Base-by-base conservation (phyloP, 2,113 vertebrate species). In the Aphyosemion australe region DNA sequence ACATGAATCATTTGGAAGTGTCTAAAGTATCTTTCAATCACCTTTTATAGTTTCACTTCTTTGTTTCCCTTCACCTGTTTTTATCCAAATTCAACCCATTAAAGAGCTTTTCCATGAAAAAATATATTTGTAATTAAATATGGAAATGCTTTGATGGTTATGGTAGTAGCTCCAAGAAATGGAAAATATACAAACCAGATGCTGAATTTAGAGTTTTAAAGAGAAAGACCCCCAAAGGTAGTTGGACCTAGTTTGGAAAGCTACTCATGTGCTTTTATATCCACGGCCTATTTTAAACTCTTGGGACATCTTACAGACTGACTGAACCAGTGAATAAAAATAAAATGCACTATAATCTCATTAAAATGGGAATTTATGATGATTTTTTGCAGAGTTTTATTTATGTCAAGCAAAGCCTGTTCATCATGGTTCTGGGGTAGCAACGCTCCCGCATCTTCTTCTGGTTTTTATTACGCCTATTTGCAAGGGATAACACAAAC, bases 391-490 rank as follows among this genome's bases (percentile, higher is more conserved):
- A 58, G 55, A 58, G 53, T 73, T 49, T 47, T 56, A 74, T 77
- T 64, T 21, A 64, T 69, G 51, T 56, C 12, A 6, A 49, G 70
- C 34, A 72, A 80, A 84, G 62, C 79, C 60, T 69, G 53, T 72
- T 82, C 59, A 51, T 57, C 42, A 13, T 70, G 31, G 49, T 53
- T 50, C 18, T 12, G 34, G 69, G 63, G 19, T 65, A 74, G 71
- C 55, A 55, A 76, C 61, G 55, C 13, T 6, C n/a, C 51, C 48
- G 47, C 75, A 82, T 61, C 26, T 37, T 64, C 64, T 68, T 69
- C 59, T 74, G 53, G 43, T 75, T 75, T 83, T 83, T 79, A 77
- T 71, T 80, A 41, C 18, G 54, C 61, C 31, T 82, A 64, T 73
- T 63, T 74, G 62, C 56, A 41, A 74, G 61, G 72, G 59, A 50